A percentile compares a stretch with the other conserved stretches of the same genome.
phyloP scores from a whole-genome alignment of 2,888 invertebrate genomes.

The Synergus japonicus region DNA sequence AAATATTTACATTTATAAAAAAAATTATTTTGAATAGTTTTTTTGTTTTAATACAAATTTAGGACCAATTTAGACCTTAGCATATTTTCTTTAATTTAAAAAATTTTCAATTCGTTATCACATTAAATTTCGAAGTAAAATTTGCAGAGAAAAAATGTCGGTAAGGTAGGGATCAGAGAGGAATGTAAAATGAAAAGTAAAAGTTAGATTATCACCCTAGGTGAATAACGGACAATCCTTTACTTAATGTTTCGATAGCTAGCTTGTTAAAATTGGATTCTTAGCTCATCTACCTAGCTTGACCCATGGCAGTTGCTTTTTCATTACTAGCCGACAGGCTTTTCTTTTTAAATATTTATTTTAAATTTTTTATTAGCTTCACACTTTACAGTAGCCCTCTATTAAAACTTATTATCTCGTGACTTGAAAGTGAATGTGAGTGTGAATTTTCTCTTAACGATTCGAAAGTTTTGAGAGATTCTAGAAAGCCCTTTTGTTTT shows the following conservation, averaged over 20 bases:
- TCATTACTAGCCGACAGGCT: slow-evolving; percentile 74
- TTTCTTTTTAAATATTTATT: slow-evolving; percentile 51
- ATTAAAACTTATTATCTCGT: slow-evolving; percentile 59
- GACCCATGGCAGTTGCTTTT: slow-evolving; percentile 76
- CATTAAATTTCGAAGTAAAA: too few relatives aligned
- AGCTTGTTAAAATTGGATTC: slow-evolving; percentile 72
- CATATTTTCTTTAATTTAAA: too few relatives aligned
- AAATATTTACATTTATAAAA: too few relatives aligned
- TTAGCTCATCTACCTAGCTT: slow-evolving; percentile 72
- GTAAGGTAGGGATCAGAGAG: neutral
- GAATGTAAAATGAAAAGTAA: neutral
- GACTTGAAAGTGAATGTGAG: slow-evolving; percentile 49
- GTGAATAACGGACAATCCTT: slow-evolving; percentile 61
- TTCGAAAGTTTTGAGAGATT: slow-evolving; percentile 29
- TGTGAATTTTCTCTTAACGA: slow-evolving; percentile 9
- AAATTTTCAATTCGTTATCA: too few relatives aligned
- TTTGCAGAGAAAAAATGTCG: too few relatives aligned
- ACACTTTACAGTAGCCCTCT: slow-evolving; percentile 60
- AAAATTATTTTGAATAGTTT: too few relatives aligned
- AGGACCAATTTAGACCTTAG: too few relatives aligned
- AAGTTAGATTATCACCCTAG: slow-evolving; percentile 7
- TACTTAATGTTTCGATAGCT: slow-evolving; percentile 66
- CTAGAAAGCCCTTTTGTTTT: slow-evolving; percentile 38
- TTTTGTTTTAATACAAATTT: too few relatives aligned
- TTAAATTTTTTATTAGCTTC: slow-evolving; percentile 56